phyloP scores from a whole-genome alignment of 2,113 vertebrate genomes.

The Anolis sagrei region DNA sequence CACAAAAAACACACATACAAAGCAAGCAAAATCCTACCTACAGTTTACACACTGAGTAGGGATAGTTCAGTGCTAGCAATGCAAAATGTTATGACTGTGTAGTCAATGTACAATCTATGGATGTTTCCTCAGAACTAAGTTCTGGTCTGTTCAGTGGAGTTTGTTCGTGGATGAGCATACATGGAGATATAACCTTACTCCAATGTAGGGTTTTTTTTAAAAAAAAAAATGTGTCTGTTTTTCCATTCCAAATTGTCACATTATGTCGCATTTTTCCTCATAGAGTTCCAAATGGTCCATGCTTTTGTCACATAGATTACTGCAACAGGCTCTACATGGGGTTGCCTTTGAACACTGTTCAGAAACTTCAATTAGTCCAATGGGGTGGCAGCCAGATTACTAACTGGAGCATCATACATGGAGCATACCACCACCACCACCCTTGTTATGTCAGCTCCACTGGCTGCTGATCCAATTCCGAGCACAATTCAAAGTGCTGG shows the following conservation, averaged over 20 bases:
- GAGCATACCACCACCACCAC: too few relatives aligned
- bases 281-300: not conserved
- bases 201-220: too few relatives aligned
- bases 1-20: not conserved
- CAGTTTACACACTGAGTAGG: not conserved
- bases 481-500: too few relatives aligned
- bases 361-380: too few relatives aligned
- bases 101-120: not conserved
- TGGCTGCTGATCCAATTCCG: too few relatives aligned
- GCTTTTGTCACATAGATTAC: too few relatives aligned
- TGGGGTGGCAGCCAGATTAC: too few relatives aligned
- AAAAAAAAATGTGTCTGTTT: not conserved
- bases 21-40: not conserved
- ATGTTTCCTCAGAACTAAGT: not conserved
- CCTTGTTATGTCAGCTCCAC: too few relatives aligned
- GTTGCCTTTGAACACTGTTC: too few relatives aligned
- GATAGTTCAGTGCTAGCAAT: not conserved
- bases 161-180: not conserved
- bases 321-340: too few relatives aligned
- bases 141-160: not conserved
- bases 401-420: too few relatives aligned
- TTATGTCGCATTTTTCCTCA: not conserved
- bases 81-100: not conserved
- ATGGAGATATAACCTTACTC: not conserved
- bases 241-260: not conserved